These are phyloP conservation scores for Peromyscus polionotus DNA, from an alignment of 2,113 vertebrate species.

Conservation along the genomic window DNA sequence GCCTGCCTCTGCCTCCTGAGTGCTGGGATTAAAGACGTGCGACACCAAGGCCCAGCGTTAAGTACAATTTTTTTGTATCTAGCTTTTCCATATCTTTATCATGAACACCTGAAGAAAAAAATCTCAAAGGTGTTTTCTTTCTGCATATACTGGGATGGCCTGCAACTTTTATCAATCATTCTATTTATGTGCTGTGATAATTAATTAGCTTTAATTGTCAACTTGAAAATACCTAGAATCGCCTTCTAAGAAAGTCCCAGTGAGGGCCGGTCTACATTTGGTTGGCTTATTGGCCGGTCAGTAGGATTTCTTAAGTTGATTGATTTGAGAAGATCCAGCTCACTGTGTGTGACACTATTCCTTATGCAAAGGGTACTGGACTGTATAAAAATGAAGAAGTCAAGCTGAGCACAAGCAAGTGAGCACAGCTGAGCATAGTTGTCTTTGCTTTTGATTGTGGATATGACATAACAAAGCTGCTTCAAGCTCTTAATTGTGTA, in stretches of 20 bases:
- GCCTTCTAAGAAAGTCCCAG: background rate
- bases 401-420: background rate
- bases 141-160: background rate
- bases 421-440: background rate
- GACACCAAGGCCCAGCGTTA: background rate
- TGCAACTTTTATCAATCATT: background rate
- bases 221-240: background rate
- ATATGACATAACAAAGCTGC: background rate
- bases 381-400: background rate
- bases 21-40: no score
- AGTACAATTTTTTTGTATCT: background rate
- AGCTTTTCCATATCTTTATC: background rate
- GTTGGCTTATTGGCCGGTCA: background rate
- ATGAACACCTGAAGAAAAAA: no score
- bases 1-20: no score
- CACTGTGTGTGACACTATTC: background rate
- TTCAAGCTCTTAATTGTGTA: background rate
- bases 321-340: background rate
- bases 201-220: background rate
- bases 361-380: background rate
- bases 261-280: background rate
- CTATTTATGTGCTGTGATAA: background rate
- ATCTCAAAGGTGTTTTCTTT: background rate
- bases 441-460: background rate
- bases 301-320: background rate